Percentiles rank a stretch among this genome's conserved stretches.
Evolutionary conservation across 1,140 invertebrate genomes (phyloP).

Genomic region (Procambarus virginalis): DNA sequence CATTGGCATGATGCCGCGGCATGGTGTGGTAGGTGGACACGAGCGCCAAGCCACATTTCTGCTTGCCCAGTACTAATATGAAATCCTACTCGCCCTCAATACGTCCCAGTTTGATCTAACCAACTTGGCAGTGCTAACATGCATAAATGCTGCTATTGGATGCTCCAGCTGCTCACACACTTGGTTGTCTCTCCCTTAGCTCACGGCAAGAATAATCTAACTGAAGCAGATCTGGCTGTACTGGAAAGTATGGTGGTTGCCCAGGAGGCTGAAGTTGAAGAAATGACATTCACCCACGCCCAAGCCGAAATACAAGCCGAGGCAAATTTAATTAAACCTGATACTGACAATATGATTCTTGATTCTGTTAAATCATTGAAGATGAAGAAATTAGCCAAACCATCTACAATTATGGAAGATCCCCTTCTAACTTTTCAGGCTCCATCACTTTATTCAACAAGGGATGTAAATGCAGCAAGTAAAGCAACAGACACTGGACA

Average conservation of each 20-base stretch:
- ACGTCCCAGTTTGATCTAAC: constrained; percentile 17
- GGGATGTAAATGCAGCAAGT: not conserved
- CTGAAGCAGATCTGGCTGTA: constrained; percentile 62
- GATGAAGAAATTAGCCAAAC: not conserved
- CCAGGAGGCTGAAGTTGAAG: constrained; percentile 64
- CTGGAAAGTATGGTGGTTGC: constrained; percentile 61
- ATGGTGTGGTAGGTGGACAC: constrained; percentile 24
- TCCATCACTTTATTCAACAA: not conserved
- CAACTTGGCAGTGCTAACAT: constrained; percentile 41
- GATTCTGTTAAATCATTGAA: not conserved
- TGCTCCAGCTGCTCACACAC: constrained; percentile 53
- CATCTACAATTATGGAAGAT: not conserved
- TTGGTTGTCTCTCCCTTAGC: constrained; percentile 63
- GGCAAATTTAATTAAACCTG: not conserved
- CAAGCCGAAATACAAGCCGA: constrained; percentile 37
- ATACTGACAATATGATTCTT: not conserved
- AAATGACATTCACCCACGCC: constrained; percentile 49
- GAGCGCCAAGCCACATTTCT: constrained; percentile 28
- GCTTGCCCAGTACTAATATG: constrained; percentile 38
- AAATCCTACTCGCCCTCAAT: constrained; percentile 31
- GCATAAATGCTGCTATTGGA: constrained; percentile 50
- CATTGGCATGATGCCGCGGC: constrained; percentile 50
- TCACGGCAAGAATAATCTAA: constrained; percentile 46
- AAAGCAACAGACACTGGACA: constrained; percentile 23
- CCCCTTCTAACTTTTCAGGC: not conserved